These are phyloP conservation scores for Prionace glauca DNA, from an alignment of 2,797 vertebrate species.

Conservation along the genomic window DNA sequence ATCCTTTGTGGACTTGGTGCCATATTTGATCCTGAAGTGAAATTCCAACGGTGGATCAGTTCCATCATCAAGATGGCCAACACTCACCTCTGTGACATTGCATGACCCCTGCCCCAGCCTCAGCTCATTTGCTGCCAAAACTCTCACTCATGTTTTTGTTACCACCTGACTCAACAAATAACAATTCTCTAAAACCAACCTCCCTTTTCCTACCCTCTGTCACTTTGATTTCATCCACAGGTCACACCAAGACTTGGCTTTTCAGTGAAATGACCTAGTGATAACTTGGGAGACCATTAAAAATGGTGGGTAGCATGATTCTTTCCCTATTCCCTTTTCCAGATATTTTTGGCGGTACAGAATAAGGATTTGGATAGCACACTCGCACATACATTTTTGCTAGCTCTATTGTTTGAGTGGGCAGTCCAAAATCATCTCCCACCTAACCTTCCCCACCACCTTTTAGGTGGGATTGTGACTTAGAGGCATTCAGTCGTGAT, in stretches of 20 bases:
- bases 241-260: not conserved
- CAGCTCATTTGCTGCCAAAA: not conserved
- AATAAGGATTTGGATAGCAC: not conserved
- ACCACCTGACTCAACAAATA: not conserved
- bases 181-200: not conserved
- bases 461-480: too few relatives aligned
- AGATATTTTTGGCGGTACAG: not conserved
- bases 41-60: not conserved
- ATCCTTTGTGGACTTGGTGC: not conserved
- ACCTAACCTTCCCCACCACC: too few relatives aligned
- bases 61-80: not conserved
- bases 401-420: too few relatives aligned
- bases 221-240: not conserved
- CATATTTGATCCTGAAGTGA: not conserved
- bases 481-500: too few relatives aligned
- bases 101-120: not conserved
- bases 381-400: not conserved
- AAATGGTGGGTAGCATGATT: too few relatives aligned
- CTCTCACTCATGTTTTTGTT: not conserved
- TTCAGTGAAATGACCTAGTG: not conserved
- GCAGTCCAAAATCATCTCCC: too few relatives aligned
- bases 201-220: not conserved
- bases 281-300: too few relatives aligned
- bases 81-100: not conserved
- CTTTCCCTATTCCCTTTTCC: too few relatives aligned